phyloP scores from a whole-genome alignment of 2,888 invertebrate genomes.

The Eumerus sabulonum region DNA sequence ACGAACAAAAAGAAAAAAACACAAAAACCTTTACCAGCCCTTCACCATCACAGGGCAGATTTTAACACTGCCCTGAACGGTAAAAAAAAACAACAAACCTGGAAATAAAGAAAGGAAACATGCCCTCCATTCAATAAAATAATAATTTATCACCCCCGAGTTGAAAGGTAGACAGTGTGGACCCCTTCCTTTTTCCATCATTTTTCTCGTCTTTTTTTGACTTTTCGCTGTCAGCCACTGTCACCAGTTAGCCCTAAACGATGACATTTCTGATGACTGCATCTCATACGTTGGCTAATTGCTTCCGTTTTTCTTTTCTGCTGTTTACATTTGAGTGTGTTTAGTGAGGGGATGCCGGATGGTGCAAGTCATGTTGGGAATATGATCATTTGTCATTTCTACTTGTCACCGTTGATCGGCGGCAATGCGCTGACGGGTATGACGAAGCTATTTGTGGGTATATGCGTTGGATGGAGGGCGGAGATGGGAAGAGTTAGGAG shows the following conservation, averaged over 20 bases:
- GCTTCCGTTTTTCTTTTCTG: constrained; percentile 45
- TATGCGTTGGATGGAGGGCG: too few species aligned
- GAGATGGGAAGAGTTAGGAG: too few species aligned
- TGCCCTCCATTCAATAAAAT: constrained; percentile 59
- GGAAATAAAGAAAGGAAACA: constrained; percentile 38
- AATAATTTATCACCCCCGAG: constrained; percentile 66
- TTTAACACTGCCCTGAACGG: constrained; percentile 17
- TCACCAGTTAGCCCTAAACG: constrained; percentile 65
- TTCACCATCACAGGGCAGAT: constrained; percentile 50
- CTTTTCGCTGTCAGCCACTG: constrained; percentile 24
- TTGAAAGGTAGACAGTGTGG: constrained; percentile 45
- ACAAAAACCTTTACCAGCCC: constrained; percentile 43
- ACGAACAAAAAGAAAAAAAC: constrained; percentile 48
- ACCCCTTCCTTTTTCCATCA: constrained; percentile 30
- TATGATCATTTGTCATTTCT: constrained; percentile 48
- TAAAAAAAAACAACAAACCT: not conserved
- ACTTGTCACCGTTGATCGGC: not conserved
- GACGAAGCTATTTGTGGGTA: too few species aligned
- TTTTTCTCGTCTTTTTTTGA: too few species aligned
- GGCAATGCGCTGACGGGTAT: too few species aligned
- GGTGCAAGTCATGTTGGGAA: constrained; percentile 36
- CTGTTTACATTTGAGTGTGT: too few species aligned
- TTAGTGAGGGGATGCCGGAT: constrained; percentile 37
- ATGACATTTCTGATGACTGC: constrained; percentile 60
- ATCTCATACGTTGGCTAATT: constrained; percentile 60